phyloP scores from a whole-genome alignment of 2,113 vertebrate genomes.

The Sturnus vulgaris region DNA sequence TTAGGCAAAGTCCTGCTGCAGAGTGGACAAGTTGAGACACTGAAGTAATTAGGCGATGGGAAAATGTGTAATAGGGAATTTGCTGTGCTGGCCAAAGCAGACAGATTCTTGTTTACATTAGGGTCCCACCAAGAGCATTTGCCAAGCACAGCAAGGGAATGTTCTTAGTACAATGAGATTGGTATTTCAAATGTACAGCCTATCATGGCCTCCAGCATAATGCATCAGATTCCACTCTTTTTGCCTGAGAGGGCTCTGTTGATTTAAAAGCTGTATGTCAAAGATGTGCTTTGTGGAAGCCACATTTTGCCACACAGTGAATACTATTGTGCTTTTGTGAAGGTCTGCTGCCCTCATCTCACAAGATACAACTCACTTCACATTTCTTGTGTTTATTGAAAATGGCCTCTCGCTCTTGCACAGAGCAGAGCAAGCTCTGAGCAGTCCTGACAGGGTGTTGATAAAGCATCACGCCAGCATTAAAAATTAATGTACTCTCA shows the following conservation, averaged over 20 bases:
- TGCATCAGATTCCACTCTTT: background rate
- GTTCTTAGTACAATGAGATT: background rate
- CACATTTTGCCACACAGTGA: background rate
- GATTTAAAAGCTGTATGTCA: background rate
- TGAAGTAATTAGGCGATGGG: background rate
- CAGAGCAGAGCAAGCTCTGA: background rate
- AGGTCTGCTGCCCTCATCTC: background rate
- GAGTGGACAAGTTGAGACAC: background rate
- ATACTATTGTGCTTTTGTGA: background rate
- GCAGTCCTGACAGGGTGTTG: background rate
- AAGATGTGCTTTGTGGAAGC: background rate
- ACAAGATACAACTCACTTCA: background rate
- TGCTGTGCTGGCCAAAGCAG: background rate
- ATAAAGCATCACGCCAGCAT: background rate
- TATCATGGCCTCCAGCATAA: background rate
- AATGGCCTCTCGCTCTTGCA: background rate
- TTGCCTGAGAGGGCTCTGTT: background rate
- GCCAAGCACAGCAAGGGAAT: constrained; percentile 4
- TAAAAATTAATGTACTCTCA: background rate
- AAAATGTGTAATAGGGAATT: background rate
- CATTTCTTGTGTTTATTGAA: background rate
- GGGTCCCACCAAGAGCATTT: background rate
- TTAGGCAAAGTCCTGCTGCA: background rate
- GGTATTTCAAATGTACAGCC: background rate
- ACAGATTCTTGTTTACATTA: background rate